phyloP scores from a whole-genome alignment of 2,888 invertebrate species.

The Branchellion lobata region DNA sequence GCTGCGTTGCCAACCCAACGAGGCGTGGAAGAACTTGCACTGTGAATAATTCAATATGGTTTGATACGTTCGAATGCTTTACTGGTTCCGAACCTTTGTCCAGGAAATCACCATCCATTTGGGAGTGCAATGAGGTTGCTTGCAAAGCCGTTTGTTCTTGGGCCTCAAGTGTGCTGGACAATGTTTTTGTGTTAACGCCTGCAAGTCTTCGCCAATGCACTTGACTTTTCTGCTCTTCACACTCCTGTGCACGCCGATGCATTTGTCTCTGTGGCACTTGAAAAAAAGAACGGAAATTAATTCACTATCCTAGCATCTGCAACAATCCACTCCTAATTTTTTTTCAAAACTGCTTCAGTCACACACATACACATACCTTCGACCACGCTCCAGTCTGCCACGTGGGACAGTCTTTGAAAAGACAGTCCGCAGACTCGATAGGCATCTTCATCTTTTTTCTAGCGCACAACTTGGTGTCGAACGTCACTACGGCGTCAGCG shows the following conservation, averaged over 20 bases:
- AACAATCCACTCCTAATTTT: background rate
- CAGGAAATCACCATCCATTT: background rate
- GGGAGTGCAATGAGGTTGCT: background rate
- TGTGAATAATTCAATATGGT: no score
- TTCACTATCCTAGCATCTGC: background rate
- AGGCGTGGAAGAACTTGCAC: background rate
- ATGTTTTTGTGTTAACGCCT: background rate
- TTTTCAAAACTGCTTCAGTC: no score
- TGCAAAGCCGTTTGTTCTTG: background rate
- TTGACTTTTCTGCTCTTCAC: background rate
- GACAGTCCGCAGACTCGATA: background rate
- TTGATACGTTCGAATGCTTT: no score
- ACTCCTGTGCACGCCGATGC: background rate
- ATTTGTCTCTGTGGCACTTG: constrained; percentile 2
- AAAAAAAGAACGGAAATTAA: background rate
- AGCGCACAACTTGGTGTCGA: background rate
- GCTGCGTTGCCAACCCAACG: background rate
- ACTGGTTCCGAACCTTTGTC: background rate
- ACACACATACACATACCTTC: background rate
- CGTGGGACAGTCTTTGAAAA: background rate
- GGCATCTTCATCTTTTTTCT: background rate
- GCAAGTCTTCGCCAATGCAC: background rate
- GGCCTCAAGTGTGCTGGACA: background rate
- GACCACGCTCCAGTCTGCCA: background rate
- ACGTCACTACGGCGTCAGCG: background rate